Evolutionary conservation across 2,113 vertebrate genomes (phyloP).

Genomic region (Phrynocephalus versicolor): DNA sequence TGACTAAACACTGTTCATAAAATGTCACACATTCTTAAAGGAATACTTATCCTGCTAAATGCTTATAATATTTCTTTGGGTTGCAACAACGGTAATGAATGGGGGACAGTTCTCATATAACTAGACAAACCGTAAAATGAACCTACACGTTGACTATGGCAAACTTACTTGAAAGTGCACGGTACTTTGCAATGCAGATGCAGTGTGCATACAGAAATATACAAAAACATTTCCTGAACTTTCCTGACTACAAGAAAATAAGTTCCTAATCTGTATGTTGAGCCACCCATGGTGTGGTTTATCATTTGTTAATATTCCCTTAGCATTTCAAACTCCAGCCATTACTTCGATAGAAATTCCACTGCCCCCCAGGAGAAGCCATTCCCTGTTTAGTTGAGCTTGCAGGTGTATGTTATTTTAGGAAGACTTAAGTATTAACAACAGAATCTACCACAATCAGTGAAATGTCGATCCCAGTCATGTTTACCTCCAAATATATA

Average conservation of each 20-base stretch:
- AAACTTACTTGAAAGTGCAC: slow-evolving; percentile 27
- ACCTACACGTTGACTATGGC: slow-evolving; percentile 12
- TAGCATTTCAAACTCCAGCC: background rate
- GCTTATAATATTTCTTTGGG: slow-evolving; percentile 22
- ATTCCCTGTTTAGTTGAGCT: background rate
- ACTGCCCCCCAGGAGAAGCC: background rate
- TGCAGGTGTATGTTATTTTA: background rate
- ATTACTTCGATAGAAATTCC: background rate
- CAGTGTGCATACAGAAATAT: slow-evolving; percentile 26
- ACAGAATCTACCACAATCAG: background rate
- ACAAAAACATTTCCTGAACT: slow-evolving; percentile 37
- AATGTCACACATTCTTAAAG: slow-evolving; percentile 23
- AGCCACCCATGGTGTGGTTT: slow-evolving; percentile 37
- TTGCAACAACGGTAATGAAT: slow-evolving; percentile 30
- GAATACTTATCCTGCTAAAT: slow-evolving; percentile 32
- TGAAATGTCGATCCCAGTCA: background rate
- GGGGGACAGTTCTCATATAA: slow-evolving; percentile 27
- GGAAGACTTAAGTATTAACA: background rate
- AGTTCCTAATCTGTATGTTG: slow-evolving; percentile 19
- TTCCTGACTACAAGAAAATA: slow-evolving; percentile 27
- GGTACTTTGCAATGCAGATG: background rate
- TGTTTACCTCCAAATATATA: background rate
- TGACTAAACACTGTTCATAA: slow-evolving; percentile 19
- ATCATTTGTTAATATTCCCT: background rate
- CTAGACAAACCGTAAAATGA: slow-evolving; percentile 19